phyloP scores from a whole-genome alignment of 1,140 invertebrate genomes.

The Atta colombica region DNA sequence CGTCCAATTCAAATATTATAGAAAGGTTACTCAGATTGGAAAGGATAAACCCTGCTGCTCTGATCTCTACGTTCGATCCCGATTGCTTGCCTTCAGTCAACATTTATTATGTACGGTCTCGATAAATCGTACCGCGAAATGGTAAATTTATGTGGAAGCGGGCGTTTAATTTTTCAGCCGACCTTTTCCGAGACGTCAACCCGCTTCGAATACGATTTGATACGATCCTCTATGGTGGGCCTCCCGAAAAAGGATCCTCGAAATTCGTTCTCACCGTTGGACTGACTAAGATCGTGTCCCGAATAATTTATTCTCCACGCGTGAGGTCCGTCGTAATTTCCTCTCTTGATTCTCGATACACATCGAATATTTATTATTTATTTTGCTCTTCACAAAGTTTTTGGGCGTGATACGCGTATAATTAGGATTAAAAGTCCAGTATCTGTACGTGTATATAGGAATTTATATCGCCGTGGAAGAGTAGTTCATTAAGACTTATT shows the following conservation, averaged over 20 bases:
- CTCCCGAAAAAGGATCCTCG: slow-evolving; percentile 42
- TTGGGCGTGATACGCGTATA: slow-evolving; percentile 13
- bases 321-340: slow-evolving; percentile 46
- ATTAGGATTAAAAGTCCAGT: slow-evolving; percentile 12
- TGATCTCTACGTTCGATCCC: slow-evolving; percentile 49
- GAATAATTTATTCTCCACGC: slow-evolving; percentile 53
- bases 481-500: slow-evolving; percentile 52
- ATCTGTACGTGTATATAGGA: background rate
- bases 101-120: slow-evolving; percentile 81
- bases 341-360: slow-evolving; percentile 28
- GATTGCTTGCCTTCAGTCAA: slow-evolving; percentile 68
- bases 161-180: slow-evolving; percentile 78
- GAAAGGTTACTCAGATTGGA: slow-evolving; percentile 4
- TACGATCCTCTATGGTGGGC: slow-evolving; percentile 37
- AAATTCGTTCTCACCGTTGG: slow-evolving; percentile 35
- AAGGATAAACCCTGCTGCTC: background rate
- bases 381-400: background rate
- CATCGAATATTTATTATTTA: slow-evolving; percentile 49
- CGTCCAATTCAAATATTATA: background rate
- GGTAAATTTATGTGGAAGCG: slow-evolving; percentile 80
- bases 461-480: slow-evolving; percentile 27
- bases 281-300: slow-evolving; percentile 13
- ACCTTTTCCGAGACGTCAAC: slow-evolving; percentile 67
- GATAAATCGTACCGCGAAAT: slow-evolving; percentile 80
- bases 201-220: slow-evolving; percentile 51